Base-by-base conservation (phyloP, 64 coral and sea anemone genomes). In the Trachythela sp. region DNA sequence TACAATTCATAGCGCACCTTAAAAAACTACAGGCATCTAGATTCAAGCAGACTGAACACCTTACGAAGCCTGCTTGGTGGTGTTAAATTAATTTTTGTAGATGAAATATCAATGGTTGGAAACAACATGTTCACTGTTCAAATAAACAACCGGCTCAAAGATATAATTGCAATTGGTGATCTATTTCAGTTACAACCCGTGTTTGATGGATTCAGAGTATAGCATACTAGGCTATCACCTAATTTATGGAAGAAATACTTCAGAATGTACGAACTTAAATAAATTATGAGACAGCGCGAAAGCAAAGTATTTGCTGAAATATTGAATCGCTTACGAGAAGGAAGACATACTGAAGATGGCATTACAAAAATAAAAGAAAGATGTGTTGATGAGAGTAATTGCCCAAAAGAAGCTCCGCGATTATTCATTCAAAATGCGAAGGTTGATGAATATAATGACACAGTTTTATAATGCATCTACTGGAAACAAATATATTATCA, bases 81-180 rank as follows among this genome's bases (percentile, higher is more conserved):
- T 59, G 54, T 59, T 59, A 59, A 59, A 59, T 59, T 59, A 59
- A 59, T 59, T 59, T n/a, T 59, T 8, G 4, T 59, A n/a, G 54
- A 59, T 59, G 54, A 59, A 59, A 59, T 59, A 59, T 59, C 54
- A 59, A 59, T 59, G 54, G 54, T 59, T 59, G 54, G 54, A 59
- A 59, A 59, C 54, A 59, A 59, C 54, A 59, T 59, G 54, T 59
- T 59, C 14, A 59, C 54, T n/a, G 24, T 59, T 59, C 54, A 59
- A 59, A 59, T 59, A 59, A 59, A 59, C 24, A 59, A 59, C 54
- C 54, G 24, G 2, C 18, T 59, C 4, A 59, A 59, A 22, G 54
- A 59, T 22, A 59, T 59, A 59, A 59, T 59, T 59, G 54, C 54
- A 22, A 59, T 59, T 59, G 54, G 54, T 15, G 54, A 59, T 59